A percentile compares a stretch with the other conserved stretches of the same genome.
phyloP scores from a whole-genome alignment of 2,888 invertebrate genomes.

The Mythimna lalbum region DNA sequence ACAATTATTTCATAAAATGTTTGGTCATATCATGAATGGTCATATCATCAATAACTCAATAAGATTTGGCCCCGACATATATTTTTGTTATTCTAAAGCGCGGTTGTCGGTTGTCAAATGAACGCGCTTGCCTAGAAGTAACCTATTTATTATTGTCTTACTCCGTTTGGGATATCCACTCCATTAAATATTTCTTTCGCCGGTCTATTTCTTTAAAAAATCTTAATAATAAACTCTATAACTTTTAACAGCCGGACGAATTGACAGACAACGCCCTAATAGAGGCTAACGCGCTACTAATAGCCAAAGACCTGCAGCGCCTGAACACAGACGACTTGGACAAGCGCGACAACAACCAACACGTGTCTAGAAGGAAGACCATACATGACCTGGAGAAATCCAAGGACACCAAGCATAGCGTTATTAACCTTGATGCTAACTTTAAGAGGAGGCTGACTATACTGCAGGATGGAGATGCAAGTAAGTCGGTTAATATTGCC shows the following conservation, averaged over 20 bases:
- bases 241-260: constrained; percentile 92
- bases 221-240: neutral
- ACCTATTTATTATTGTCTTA: no score
- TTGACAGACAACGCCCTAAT: constrained; percentile 95
- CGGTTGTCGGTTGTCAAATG: no score
- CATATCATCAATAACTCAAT: no score
- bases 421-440: constrained; percentile 97
- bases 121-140: no score
- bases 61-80: no score
- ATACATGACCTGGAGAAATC: constrained; percentile 97
- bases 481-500: constrained; percentile 66
- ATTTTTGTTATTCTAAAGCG: no score
- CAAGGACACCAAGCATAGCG: constrained; percentile 94
- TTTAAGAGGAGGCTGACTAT: constrained; percentile 97
- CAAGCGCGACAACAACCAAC: constrained; percentile 91
- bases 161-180: no score
- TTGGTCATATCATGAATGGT: no score
- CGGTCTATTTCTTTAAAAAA: neutral
- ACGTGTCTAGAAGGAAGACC: constrained; percentile 95
- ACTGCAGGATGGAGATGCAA: constrained; percentile 92
- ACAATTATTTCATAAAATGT: no score
- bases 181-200: no score
- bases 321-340: constrained; percentile 96
- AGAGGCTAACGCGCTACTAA: constrained; percentile 97
- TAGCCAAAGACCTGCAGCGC: constrained; percentile 96